These are phyloP conservation scores for Orius insidiosus DNA, from an alignment of 1,140 invertebrate species.

Conservation along the genomic window DNA sequence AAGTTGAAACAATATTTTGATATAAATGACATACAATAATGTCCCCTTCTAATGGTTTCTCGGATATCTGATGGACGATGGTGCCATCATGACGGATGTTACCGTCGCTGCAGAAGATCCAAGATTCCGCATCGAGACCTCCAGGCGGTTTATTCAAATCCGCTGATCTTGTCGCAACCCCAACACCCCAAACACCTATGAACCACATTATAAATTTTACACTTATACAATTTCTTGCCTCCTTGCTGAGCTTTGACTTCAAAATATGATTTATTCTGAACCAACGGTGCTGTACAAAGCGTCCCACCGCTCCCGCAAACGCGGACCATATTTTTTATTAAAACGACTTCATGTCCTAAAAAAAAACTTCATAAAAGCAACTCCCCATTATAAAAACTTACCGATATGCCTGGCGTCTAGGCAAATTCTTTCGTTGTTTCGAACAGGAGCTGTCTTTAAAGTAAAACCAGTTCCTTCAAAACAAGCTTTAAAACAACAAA, in stretches of 20 bases:
- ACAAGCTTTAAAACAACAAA: constrained; percentile 67
- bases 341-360: constrained; percentile 89
- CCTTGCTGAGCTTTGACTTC: constrained; percentile 95
- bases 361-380: constrained; percentile 19
- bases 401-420: constrained; percentile 79
- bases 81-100: constrained; percentile 67
- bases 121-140: constrained; percentile 75
- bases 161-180: constrained; percentile 71
- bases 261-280: constrained; percentile 98
- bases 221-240: too few species aligned
- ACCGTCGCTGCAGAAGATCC: constrained; percentile 84
- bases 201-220: constrained; percentile 10
- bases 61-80: constrained; percentile 21
- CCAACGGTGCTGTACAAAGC: constrained; percentile 77
- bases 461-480: constrained; percentile 58
- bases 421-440: constrained; percentile 55
- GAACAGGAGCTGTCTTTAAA: constrained; percentile 41
- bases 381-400: constrained; percentile 34
- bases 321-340: constrained; percentile 88
- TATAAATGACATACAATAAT: constrained; percentile 70
- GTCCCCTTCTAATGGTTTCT: constrained; percentile 81
- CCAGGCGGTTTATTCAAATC: constrained; percentile 72
- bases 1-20: too few species aligned
- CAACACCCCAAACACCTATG: constrained; percentile 80
- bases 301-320: constrained; percentile 92